Evolutionary conservation across 2,113 vertebrate genomes (phyloP), one percentile per base, ranked within the genome.

Genomic region (Passerina amoena): DNA sequence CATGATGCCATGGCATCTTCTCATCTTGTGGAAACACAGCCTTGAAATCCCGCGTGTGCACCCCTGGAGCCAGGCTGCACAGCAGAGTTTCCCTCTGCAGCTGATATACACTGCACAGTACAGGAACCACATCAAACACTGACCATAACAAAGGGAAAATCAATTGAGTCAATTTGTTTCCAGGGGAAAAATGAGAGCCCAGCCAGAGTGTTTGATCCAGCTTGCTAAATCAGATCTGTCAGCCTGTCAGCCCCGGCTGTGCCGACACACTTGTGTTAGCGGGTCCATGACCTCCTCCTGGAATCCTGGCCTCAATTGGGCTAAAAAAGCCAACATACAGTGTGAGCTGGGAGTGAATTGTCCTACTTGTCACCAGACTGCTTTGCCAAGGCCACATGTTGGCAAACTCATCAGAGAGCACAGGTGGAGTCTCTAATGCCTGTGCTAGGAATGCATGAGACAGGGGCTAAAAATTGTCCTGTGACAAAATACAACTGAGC

Each of bases 1-100:
- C 59, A 38, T 12, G 71, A 57, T 68, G 18, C 53, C 15, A 1
- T 24, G 60, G 24, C 28, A 21, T n/a, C 75, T 75, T 71, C 31
- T 59, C 35, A 44, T 61, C 42, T 23, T 71, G 12, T 25, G 51
- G 44, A 33, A 75, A n/a, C 18, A 56, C 21, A 56, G 31, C 21
- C 42, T 40, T 44, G 69, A 70, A 70, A 68, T n/a, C 0, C 0
- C 0, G 16, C 23, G 10, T 51, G 20, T 9, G 27, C 60, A 27
- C 10, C 18, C 10, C 5, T 37, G 31, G 59, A 81, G 50, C 44
- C 23, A 56, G 51, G 12, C 47, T 78, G 77, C 56, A 59, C 12
- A 63, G 81, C n/a, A 44, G 61, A 38, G 20, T 50, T 73, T 59
- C 47, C 23, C 25, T 69, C 40, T 76, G 57, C 5, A 11, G 38